Evolutionary conservation across 2,888 invertebrate species (phyloP), one percentile per base, ranked within the genome.

Genomic region (Drosophila prolongata): DNA sequence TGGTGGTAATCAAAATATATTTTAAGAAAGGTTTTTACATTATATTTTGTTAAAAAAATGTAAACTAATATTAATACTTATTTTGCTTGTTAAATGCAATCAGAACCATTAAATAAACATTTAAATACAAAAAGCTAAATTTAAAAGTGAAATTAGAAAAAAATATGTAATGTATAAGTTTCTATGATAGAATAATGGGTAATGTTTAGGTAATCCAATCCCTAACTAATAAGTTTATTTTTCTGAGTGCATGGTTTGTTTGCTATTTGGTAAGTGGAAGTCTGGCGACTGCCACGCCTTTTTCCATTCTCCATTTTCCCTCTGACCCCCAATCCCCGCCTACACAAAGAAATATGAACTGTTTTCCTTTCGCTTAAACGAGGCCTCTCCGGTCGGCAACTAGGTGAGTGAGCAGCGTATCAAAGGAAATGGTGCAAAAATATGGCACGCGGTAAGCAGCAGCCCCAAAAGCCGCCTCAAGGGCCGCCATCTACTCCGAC

Each of bases 371-470:
- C 56, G 47, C 67, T 47, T 46, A 72, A 72, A 54, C 61, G 73
- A 64, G 73, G 64, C 56, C 74, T 47, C 62, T 43, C 53, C 44
- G 61, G 50, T 27, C 38, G 50, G 44, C 53, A 71, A 69, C 87
- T 89, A 87, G 87, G 85, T 89, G 76, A 85, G 85, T 89, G 71
- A 64, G 65, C 49, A 52, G 68, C 73, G 78, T 87, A 87, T 80
- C 83, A 86, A 88, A 77, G 86, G 80, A 79, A 84, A 88, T 80
- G 77, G 75, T 70, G 78, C 81, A 84, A 83, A 89, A 90, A 90
- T 87, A 84, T 88, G 80, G 89, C 82, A 86, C 90, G 80, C 85
- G 85, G 80, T 86, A 90, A 87, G 82, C 79, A 82, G 79, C 62
- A 57, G 80, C 72, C 66, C 50, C 59, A 66, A 67, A 65, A 62